Base-by-base conservation (phyloP, 2,888 invertebrate species). In the Terebella lapidaria region DNA sequence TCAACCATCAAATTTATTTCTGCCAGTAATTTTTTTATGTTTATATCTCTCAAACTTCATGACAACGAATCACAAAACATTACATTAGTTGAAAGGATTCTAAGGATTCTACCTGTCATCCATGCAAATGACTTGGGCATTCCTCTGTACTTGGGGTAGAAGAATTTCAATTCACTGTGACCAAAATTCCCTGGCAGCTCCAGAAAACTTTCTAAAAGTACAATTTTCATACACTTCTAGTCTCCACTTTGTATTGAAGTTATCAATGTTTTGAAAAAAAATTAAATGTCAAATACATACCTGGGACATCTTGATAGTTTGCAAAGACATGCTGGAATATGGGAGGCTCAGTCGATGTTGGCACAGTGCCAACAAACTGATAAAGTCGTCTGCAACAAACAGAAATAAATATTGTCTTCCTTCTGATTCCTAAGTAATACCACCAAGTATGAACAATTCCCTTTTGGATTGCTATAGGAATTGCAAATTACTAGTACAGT, bases 91-190 rank as follows among this genome's bases (percentile, higher is more conserved):
- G n/a, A n/a, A n/a, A n/a, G n/a, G n/a, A n/a, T n/a, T n/a, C n/a
- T n/a, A n/a, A n/a, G n/a, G n/a, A n/a, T n/a, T n/a, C 22, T 49
- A 80, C 81, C 91, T 22, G 90, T 90, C 71, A 94, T 84, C 94
- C 94, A 94, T 0, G 89, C 92, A 83, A 92, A 91, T 1, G 87
- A 86, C 72, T 87, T 88, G 0, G 93, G 92, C 52, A 85, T 83
- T 61, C 85, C 85, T 71, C 85, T 83, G 60, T 84, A 84, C 68
- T 87, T 86, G 55, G 87, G 85, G 58, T 88, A 88, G 81, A 85
- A 91, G 74, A 92, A 88, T 69, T 89, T 88, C 58, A 94, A 82
- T 73, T 87, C 87, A 0, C 94, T 92, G 79, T 89, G 89, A 58
- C 87, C 86, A 55, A 89, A 81, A 29, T 86, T 85, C 18, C 88